Percentiles rank a stretch among this genome's conserved stretches.
Conservation (phyloP, 2,888 invertebrate genomes). For the Plagiodera versicolora region DNA sequence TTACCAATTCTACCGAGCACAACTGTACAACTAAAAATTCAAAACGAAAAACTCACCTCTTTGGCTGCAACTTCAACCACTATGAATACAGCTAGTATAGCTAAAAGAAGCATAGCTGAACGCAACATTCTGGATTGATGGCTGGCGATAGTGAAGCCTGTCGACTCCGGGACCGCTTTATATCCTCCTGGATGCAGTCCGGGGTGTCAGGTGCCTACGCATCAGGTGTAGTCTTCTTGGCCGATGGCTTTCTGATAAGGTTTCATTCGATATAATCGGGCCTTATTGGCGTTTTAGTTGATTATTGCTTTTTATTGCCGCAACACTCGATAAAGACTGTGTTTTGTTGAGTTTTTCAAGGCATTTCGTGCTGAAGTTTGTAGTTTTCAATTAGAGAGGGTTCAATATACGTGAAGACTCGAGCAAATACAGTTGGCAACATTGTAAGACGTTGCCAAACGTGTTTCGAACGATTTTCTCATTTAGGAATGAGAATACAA, state of each 20-base stretch:
- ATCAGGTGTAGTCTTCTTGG: conserved; percentile 9
- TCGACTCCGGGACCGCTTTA: conserved; percentile 8
- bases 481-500: too few relatives aligned
- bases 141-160: neutral
- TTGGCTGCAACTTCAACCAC: neutral
- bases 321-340: neutral
- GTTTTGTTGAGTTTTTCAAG: neutral
- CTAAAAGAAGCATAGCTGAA: conserved; percentile 7
- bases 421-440: too few relatives aligned
- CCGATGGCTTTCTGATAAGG: conserved; percentile 12
- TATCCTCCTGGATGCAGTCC: conserved; percentile 4
- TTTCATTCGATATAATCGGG: conserved; percentile 1
- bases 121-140: neutral
- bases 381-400: too few relatives aligned
- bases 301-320: neutral
- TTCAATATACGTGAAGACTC: too few relatives aligned
- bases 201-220: conserved; percentile 12
- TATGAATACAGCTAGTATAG: conserved; percentile 2
- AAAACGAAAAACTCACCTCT: conserved; percentile 5
- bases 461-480: too few relatives aligned
- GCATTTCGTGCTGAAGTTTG: neutral
- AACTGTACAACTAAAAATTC: too few relatives aligned
- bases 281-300: neutral
- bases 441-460: too few relatives aligned
- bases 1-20: too few relatives aligned